Base-by-base conservation (phyloP, 2,113 vertebrate genomes). In the Odobenus rosmarus region DNA sequence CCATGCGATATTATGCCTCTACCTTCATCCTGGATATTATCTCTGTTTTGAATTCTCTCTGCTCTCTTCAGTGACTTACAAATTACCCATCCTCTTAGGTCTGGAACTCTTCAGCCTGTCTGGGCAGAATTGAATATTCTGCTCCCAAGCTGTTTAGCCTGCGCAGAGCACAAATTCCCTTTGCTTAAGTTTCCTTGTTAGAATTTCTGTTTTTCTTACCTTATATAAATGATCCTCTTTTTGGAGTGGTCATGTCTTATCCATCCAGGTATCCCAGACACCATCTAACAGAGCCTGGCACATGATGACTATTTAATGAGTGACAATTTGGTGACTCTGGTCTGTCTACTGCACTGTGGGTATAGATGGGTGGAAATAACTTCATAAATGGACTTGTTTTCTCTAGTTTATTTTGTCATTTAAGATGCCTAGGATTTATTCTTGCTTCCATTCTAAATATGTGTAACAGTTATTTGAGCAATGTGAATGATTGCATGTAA, bases 31-130 rank as follows among this genome's bases (percentile, higher is more conserved):
- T 96, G 42, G 31, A 4, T 28, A 11, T 55, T 19, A 53, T 39
- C 42, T 94, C 49, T 87, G 9, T 21, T 97, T 93, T 61, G 19
- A 93, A 59, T 87, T 82, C 0, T 62, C 28, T 33, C 57, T 76
- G 9, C 0, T 21, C 10, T 81, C 39, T 42, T 79, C n/a, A 62
- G 21, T 64, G 39, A 26, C 6, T 79, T 88, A 28, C 12, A 71
- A 31, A 64, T 55, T 62, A 39, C 6, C 69, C 3, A 15, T 69
- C 31, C 67, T 92, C 11, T 57, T 80, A 49, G 4, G 31, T 11
- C 3, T 80, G 8, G 36, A 36, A 23, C 42, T 81, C 33, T 84
- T 51, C 26, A 86, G 24, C 0, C 6, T 46, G 71, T 64, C 2
- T 53, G n/a, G 4, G 16, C 19, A 83, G 26, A 90, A 59, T 13